These are phyloP conservation scores for Poeciliopsis prolifica DNA, from an alignment of 2,113 vertebrate species.

Conservation along the genomic window DNA sequence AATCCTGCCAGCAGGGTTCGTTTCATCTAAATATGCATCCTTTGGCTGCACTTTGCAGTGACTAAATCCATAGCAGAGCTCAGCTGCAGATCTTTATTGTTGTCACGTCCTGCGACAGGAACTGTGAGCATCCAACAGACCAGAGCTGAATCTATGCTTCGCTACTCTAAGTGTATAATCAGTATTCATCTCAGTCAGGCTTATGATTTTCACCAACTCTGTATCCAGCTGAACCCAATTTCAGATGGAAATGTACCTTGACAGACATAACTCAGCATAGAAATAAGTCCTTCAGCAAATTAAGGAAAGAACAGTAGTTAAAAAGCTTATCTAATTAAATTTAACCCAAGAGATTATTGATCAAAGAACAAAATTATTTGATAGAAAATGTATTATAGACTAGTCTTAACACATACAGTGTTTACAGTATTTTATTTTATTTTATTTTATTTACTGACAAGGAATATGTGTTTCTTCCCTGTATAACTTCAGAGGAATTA, in stretches of 20 bases:
- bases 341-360: neutral
- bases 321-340: conserved; percentile 11
- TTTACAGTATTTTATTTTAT: neutral
- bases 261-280: conserved; percentile 13
- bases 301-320: neutral
- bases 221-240: conserved; percentile 18
- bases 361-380: neutral
- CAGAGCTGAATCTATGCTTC: conserved; percentile 64
- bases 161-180: conserved; percentile 61
- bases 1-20: conserved; percentile 29
- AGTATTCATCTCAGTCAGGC: conserved; percentile 55
- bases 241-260: conserved; percentile 20
- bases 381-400: neutral
- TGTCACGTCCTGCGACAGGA: conserved; percentile 70
- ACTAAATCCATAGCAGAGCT: conserved; percentile 42
- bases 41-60: conserved; percentile 40
- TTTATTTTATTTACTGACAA: neutral
- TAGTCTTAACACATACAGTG: neutral
- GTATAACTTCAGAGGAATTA: neutral
- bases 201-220: conserved; percentile 42
- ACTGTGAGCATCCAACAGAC: conserved; percentile 60
- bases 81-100: conserved; percentile 67
- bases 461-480: neutral
- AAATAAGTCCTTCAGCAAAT: conserved; percentile 32
- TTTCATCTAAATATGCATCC: conserved; percentile 43